Base-by-base conservation (phyloP, 1,140 invertebrate genomes). In the Apis cerana region DNA sequence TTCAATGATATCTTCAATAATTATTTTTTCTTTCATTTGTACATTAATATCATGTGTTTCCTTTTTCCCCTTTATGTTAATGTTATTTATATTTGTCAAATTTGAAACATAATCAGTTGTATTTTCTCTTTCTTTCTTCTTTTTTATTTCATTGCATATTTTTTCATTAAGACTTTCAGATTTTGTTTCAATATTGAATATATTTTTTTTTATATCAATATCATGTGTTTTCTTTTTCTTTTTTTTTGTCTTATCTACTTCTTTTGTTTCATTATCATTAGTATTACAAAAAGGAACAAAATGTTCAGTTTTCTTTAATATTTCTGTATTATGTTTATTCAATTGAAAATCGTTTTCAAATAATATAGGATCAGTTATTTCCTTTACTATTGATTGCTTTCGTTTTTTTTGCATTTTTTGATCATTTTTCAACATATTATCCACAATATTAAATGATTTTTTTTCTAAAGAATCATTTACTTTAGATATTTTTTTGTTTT, bases 41-140 rank as follows among this genome's bases (percentile, higher is more conserved):
- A 5, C 33, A 43, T 43, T 43, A 43, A 43, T 43, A 43, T 11
- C 50, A 13, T 52, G 12, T 52, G 50, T 10, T 52, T 52, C 11
- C 9, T 43, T 78, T 43, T 61, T 79, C n/a, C 59, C 75, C 23
- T 19, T 1, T 61, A 59, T 19, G 2, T 72, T n/a, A 19, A 0
- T 59, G 2, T 54, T 33, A 17, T 17, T 82, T 33, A 10, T 27
- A 27, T 2, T 27, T 27, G 27, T 33, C 7, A 27, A 54, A 43
- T 62, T 27, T 50, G n/a, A 19, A 58, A 50, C 2, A 27, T 50
- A 15, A 15, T 69, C 62, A 10, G n/a, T 0, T 9, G 15, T 10
- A 8, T 82, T 82, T 62, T 82, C 13, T 27, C 13, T 85, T 43
- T 84, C 81, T 56, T 85, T 83, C 19, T 76, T 70, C 48, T 48